Conservation (phyloP, 2,113 vertebrate genomes). For the Menidia beryllina region DNA sequence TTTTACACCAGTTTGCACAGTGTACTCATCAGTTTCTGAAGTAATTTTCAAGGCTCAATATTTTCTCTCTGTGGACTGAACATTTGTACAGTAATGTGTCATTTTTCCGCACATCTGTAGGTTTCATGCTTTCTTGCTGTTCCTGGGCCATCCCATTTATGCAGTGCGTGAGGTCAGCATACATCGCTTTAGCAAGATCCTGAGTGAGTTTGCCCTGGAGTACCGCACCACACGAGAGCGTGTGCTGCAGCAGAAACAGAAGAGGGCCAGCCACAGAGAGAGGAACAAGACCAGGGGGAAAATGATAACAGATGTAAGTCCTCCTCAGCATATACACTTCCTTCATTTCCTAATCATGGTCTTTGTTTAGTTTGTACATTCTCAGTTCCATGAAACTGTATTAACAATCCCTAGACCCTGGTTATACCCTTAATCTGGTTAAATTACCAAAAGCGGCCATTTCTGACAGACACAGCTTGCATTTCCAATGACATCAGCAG, state of each 20-base stretch:
- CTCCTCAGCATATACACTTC: constrained; percentile 27
- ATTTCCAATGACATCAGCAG: constrained; percentile 61
- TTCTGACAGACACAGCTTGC: constrained; percentile 1
- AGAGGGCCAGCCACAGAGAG: constrained; percentile 96
- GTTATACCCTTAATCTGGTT: constrained; percentile 37
- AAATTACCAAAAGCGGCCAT: constrained; percentile 18
- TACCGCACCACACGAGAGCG: constrained; percentile 96
- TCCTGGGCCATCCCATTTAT: constrained; percentile 93
- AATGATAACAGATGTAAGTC: constrained; percentile 99
- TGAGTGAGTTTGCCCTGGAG: constrained; percentile 97
- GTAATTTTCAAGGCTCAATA: neutral
- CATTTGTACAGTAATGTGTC: neutral
- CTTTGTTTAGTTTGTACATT: constrained; percentile 49
- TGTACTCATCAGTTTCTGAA: neutral
- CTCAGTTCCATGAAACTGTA: constrained; percentile 42
- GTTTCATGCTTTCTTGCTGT: constrained; percentile 96
- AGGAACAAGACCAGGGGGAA: constrained; percentile 98
- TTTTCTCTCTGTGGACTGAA: neutral
- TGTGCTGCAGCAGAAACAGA: constrained; percentile 96
- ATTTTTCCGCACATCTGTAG: constrained; percentile 75
- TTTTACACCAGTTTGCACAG: neutral
- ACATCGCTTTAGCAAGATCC: constrained; percentile 95
- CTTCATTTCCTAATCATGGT: constrained; percentile 37
- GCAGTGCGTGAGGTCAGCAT: constrained; percentile 94
- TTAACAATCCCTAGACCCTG: constrained; percentile 30